phyloP scores from a whole-genome alignment of 2,888 invertebrate species.

The Saturnia pavonia region DNA sequence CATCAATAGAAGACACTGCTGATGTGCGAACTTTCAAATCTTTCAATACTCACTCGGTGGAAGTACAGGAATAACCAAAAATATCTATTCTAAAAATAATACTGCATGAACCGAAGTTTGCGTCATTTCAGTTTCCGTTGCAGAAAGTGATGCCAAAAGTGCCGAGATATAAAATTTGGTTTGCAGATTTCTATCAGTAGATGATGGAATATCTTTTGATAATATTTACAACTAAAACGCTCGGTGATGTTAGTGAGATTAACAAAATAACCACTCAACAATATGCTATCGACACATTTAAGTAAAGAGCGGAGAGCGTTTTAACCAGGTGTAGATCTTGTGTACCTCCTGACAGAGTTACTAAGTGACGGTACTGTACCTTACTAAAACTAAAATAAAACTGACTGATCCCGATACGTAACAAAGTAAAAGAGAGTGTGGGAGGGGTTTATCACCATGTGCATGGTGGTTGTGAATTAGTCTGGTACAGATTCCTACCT shows the following conservation, averaged over 20 bases:
- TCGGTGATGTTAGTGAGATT: neutral
- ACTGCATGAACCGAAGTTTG: conserved; percentile 39
- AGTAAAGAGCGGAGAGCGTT: too few species aligned
- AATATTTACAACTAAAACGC: neutral
- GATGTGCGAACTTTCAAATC: conserved; percentile 5
- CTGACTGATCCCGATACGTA: too few species aligned
- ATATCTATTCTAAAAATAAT: conserved; percentile 33
- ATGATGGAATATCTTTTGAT: neutral
- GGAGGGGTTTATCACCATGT: too few species aligned
- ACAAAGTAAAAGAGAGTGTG: too few species aligned
- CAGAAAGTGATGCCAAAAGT: conserved; percentile 30
- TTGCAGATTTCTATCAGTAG: conserved; percentile 2
- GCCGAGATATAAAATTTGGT: conserved; percentile 37
- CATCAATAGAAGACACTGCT: neutral
- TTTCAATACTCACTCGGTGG: conserved; percentile 15
- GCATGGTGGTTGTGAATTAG: too few species aligned
- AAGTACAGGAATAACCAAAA: conserved; percentile 21
- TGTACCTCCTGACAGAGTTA: too few species aligned
- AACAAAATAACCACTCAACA: neutral
- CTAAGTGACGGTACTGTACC: too few species aligned
- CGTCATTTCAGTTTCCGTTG: conserved; percentile 52
- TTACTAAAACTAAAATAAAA: too few species aligned
- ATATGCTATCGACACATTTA: too few species aligned
- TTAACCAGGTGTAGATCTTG: too few species aligned
- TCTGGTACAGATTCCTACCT: too few species aligned